phyloP scores from a whole-genome alignment of 2,888 invertebrate genomes.

The Auanema freiburgensis region DNA sequence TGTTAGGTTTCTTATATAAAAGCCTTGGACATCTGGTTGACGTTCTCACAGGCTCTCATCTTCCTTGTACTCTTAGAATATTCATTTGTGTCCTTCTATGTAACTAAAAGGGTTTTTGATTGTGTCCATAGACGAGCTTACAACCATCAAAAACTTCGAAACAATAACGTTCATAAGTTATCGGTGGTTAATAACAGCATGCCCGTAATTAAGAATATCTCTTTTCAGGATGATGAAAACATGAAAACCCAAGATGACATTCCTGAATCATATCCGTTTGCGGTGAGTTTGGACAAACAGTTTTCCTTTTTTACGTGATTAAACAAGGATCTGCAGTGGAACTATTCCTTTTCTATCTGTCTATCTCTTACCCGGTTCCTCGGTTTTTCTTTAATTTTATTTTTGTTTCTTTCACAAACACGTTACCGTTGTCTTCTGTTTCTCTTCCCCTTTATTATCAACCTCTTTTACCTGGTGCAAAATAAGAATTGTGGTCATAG shows the following conservation, averaged over 20 bases:
- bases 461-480: neutral
- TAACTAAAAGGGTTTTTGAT: conserved; percentile 53
- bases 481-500: neutral
- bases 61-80: conserved; percentile 63
- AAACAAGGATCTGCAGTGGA: neutral
- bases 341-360: neutral
- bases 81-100: conserved; percentile 62
- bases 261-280: conserved; percentile 16
- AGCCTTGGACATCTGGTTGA: conserved; percentile 63
- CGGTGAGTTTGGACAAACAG: conserved; percentile 14
- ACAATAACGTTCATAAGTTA: neutral
- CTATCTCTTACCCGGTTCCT: neutral
- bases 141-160: conserved; percentile 7
- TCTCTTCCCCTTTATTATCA: neutral
- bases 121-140: conserved; percentile 47
- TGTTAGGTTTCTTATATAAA: conserved; percentile 55
- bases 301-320: neutral
- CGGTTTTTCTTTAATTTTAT: neutral
- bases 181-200: neutral
- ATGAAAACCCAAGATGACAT: conserved; percentile 13
- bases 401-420: conserved; percentile 1
- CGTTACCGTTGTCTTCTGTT: neutral
- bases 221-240: neutral
- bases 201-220: neutral
- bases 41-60: conserved; percentile 61